Evolutionary conservation across 1,140 invertebrate genomes (phyloP).

Genomic region (Anoplolepis gracilipes): DNA sequence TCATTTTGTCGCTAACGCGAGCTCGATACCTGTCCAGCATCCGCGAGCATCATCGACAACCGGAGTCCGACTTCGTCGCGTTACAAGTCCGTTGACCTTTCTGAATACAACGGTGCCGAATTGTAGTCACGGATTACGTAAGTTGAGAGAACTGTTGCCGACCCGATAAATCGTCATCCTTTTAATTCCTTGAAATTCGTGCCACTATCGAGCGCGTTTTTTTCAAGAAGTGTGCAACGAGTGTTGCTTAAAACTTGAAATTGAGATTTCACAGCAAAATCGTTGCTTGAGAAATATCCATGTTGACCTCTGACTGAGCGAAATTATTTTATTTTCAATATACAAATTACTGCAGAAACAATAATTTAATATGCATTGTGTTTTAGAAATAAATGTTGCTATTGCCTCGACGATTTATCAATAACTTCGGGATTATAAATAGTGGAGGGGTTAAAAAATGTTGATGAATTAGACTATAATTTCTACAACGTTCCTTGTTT

Average conservation of each 20-base stretch:
- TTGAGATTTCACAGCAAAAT: not conserved
- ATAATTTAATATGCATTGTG: not conserved
- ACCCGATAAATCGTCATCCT: not conserved
- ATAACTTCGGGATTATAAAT: too few species aligned
- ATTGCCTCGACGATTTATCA: not conserved
- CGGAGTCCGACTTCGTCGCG: not conserved
- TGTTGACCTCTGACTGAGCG: not conserved
- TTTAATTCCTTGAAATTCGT: not conserved
- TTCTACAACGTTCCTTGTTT: too few species aligned
- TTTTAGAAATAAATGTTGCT: not conserved
- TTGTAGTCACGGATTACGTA: not conserved
- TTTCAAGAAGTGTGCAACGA: not conserved
- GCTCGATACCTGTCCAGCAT: conserved; percentile 51
- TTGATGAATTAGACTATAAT: not conserved
- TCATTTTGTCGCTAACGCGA: conserved; percentile 75
- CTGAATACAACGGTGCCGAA: not conserved
- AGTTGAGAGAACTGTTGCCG: not conserved
- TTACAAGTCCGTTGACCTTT: conserved; percentile 52
- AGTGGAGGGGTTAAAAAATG: too few species aligned
- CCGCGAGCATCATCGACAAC: conserved; percentile 39
- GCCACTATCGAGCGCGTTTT: not conserved
- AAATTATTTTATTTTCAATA: not conserved
- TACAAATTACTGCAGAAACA: not conserved
- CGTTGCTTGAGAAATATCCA: not conserved
- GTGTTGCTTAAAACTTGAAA: not conserved